Conservation (phyloP, 2,888 invertebrate species). For the Oxystoma pomonae region DNA sequence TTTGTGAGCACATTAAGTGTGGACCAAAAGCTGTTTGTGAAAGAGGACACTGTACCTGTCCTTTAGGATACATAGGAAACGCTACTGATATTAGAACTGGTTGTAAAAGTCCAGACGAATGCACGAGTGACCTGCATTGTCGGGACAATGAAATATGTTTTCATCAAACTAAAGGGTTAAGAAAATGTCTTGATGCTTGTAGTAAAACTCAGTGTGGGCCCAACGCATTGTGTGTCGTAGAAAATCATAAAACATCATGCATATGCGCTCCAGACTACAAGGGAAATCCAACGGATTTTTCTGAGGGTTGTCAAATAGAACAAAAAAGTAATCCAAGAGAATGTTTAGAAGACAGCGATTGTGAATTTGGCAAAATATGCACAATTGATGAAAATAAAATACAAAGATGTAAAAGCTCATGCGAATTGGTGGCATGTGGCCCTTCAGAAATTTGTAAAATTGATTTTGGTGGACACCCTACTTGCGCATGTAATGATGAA, state of each 20-base stretch:
- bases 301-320: conserved; percentile 72
- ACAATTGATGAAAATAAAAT: conserved; percentile 58
- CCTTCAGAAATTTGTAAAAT: conserved; percentile 76
- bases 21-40: conserved; percentile 80
- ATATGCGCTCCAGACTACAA: conserved; percentile 78
- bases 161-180: conserved; percentile 70
- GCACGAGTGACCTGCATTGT: conserved; percentile 78
- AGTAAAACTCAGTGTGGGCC: conserved; percentile 86
- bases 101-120: conserved; percentile 71
- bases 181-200: conserved; percentile 85
- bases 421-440: conserved; percentile 76
- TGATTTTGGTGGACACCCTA: conserved; percentile 62
- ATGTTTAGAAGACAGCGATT: conserved; percentile 68
- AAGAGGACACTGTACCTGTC: conserved; percentile 74
- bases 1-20: conserved; percentile 71
- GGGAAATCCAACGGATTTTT: conserved; percentile 79
- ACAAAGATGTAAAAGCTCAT: conserved; percentile 72
- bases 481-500: conserved; percentile 74
- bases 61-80: conserved; percentile 73
- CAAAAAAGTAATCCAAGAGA: conserved; percentile 56
- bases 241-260: conserved; percentile 81
- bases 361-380: conserved; percentile 67
- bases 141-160: conserved; percentile 83
- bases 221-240: conserved; percentile 80
- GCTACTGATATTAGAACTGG: conserved; percentile 66